Conservation (phyloP, 2,888 invertebrate species). For the Aphrophora alni region DNA sequence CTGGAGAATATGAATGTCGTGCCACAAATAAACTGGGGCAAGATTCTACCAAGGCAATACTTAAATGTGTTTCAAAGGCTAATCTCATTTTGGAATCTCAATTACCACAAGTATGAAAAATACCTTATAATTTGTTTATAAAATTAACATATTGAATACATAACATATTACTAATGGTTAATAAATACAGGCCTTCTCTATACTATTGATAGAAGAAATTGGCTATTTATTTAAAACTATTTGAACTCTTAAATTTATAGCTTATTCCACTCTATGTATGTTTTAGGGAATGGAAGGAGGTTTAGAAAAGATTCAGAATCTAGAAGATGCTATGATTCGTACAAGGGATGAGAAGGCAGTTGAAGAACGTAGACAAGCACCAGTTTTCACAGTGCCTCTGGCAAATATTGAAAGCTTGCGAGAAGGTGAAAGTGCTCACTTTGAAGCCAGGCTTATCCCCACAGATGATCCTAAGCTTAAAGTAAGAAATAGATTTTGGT, state of each 20-base stretch:
- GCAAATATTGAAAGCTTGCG: constrained; percentile 85
- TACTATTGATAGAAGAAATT: no score
- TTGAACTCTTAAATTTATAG: no score
- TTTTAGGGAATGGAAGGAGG: constrained; percentile 90
- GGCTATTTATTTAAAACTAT: no score
- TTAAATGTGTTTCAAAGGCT: constrained; percentile 88
- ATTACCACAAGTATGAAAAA: constrained; percentile 76
- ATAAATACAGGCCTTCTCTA: no score
- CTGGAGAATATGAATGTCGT: constrained; percentile 91
- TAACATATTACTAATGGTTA: background rate
- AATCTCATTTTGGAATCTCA: constrained; percentile 92
- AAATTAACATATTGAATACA: constrained; percentile 10
- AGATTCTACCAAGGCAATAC: constrained; percentile 82
- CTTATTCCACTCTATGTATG: background rate
- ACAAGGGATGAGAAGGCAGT: constrained; percentile 73
- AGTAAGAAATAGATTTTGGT: constrained; percentile 55
- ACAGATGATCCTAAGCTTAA: constrained; percentile 90
- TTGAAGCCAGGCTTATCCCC: constrained; percentile 87
- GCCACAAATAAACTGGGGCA: constrained; percentile 91
- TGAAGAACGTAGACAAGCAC: constrained; percentile 83
- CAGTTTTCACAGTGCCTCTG: constrained; percentile 87
- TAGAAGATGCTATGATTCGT: constrained; percentile 88
- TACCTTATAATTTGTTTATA: constrained; percentile 37
- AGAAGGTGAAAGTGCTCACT: constrained; percentile 92
- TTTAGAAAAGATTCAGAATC: constrained; percentile 87